phyloP scores from a whole-genome alignment of 1,140 invertebrate genomes.

The Dermatophagoides farinae region DNA sequence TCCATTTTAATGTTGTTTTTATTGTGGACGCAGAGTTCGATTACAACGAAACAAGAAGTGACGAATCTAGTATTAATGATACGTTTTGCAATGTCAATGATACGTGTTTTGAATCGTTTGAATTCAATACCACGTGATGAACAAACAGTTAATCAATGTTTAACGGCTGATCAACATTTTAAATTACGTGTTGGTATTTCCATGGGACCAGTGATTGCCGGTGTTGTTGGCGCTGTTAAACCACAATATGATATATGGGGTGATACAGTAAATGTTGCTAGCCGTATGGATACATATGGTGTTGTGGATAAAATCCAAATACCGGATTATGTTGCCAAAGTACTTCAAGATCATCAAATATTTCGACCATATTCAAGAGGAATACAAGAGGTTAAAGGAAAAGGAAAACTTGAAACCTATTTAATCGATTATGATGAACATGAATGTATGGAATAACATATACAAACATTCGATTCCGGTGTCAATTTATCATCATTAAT shows the following conservation, averaged over 20 bases:
- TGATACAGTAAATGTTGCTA: slow-evolving; percentile 81
- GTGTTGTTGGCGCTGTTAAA: slow-evolving; percentile 45
- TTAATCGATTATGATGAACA: slow-evolving; percentile 10
- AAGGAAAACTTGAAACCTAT: slow-evolving; percentile 31
- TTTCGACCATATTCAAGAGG: slow-evolving; percentile 63
- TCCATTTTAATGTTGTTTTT: not conserved
- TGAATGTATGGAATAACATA: not conserved
- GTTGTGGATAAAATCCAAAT: slow-evolving; percentile 54
- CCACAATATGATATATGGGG: slow-evolving; percentile 81
- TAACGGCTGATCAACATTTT: slow-evolving; percentile 17
- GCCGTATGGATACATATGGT: slow-evolving; percentile 69
- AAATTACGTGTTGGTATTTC: slow-evolving; percentile 44
- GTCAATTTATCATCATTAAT: too few species aligned
- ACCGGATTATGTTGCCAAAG: slow-evolving; percentile 45
- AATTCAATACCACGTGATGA: slow-evolving; percentile 4
- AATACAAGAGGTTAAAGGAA: slow-evolving; percentile 76
- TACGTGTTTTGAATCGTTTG: slow-evolving; percentile 31
- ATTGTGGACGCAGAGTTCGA: not conserved
- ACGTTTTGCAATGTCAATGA: slow-evolving; percentile 40
- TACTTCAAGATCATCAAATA: slow-evolving; percentile 26
- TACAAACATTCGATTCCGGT: too few species aligned
- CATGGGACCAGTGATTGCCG: slow-evolving; percentile 62
- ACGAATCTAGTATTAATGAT: slow-evolving; percentile 36
- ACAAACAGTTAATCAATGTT: not conserved
- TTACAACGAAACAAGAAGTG: slow-evolving; percentile 11